Conservation (phyloP, 2,888 invertebrate genomes). For the Zootermopsis nevadensis region DNA sequence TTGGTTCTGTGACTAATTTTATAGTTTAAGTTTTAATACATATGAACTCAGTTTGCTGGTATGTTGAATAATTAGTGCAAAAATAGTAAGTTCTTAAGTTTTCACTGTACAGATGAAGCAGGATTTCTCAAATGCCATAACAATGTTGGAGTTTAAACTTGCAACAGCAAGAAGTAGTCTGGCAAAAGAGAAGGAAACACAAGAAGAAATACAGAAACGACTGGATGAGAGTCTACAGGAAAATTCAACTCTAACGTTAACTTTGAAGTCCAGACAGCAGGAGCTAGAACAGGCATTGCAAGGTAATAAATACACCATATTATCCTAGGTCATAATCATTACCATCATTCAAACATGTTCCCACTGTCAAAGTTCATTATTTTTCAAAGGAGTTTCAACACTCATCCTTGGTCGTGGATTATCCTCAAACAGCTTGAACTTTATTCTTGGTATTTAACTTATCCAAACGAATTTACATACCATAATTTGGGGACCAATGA, state of each 20-base stretch:
- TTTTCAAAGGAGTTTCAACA: no score
- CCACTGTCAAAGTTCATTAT: no score
- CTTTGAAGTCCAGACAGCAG: constrained; percentile 1
- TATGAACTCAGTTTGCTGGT: neutral
- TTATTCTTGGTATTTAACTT: no score
- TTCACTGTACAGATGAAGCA: constrained; percentile 31
- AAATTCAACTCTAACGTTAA: neutral
- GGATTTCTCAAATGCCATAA: constrained; percentile 44
- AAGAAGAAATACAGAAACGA: constrained; percentile 27
- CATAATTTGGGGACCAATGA: no score
- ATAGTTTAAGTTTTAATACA: neutral
- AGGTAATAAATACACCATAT: constrained; percentile 9
- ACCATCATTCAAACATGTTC: no score
- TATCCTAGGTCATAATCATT: no score
- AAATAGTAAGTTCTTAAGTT: no score
- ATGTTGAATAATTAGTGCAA: no score
- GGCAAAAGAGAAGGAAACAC: constrained; percentile 36
- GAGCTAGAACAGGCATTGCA: constrained; percentile 14
- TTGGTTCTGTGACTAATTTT: neutral
- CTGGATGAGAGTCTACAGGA: constrained; percentile 17
- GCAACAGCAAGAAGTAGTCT: constrained; percentile 23
- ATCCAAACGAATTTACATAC: no score
- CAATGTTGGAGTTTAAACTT: constrained; percentile 43
- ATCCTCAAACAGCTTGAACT: no score
- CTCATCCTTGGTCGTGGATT: no score